Percentiles rank a stretch among this genome's conserved stretches.
Conservation (phyloP, 1,140 invertebrate genomes). For the Homarus americanus region DNA sequence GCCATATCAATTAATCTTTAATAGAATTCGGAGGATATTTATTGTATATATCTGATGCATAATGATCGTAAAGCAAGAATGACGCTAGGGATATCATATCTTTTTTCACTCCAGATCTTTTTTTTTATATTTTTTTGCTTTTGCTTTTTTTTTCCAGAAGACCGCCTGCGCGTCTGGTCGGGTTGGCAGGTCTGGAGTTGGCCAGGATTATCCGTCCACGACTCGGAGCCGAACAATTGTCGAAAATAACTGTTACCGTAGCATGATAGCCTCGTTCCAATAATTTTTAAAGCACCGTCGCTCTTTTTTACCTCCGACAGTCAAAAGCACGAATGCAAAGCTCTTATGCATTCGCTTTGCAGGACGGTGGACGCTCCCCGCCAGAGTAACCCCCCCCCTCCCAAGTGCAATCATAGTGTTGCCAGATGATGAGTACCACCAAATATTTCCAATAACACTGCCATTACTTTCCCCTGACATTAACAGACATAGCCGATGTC, state of each 20-base stretch:
- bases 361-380: slow-evolving; percentile 17
- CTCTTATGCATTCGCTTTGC: slow-evolving; percentile 66
- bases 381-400: not conserved
- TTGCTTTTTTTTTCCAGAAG: not conserved
- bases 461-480: slow-evolving; percentile 17
- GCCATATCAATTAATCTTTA: slow-evolving; percentile 50
- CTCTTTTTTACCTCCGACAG: slow-evolving; percentile 26
- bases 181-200: not conserved
- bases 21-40: slow-evolving; percentile 34
- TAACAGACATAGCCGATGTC: not conserved
- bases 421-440: slow-evolving; percentile 54
- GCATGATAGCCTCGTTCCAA: slow-evolving; percentile 56
- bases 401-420: slow-evolving; percentile 59
- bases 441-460: slow-evolving; percentile 19
- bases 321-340: slow-evolving; percentile 62
- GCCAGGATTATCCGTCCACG: slow-evolving; percentile 9
- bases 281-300: slow-evolving; percentile 54
- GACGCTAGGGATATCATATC: not conserved
- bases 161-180: slow-evolving; percentile 6
- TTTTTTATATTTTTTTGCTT: not conserved
- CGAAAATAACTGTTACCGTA: slow-evolving; percentile 42
- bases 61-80: slow-evolving; percentile 35
- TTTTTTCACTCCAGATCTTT: not conserved
- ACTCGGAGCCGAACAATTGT: slow-evolving; percentile 46
- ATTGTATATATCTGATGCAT: slow-evolving; percentile 22